Evolutionary conservation across 2,113 vertebrate species (phyloP).

Genomic region (Poeciliopsis prolifica): DNA sequence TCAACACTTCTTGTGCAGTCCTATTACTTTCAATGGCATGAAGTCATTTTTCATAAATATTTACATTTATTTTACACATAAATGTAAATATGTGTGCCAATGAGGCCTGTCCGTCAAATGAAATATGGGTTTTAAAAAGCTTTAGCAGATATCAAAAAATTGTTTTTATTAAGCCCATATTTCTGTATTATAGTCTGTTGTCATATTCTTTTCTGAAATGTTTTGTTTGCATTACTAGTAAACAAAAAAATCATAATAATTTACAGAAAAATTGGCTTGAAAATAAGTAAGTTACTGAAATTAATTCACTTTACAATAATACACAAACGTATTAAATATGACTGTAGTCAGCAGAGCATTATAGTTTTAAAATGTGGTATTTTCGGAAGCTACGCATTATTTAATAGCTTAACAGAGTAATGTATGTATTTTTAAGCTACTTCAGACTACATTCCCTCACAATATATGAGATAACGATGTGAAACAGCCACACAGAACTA

Average conservation of each 20-base stretch:
- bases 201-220: background rate
- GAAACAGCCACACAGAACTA: background rate
- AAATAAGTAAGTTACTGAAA: background rate
- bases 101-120: no score
- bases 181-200: background rate
- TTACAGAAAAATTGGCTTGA: background rate
- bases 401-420: no score
- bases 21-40: no score
- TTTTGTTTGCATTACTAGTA: background rate
- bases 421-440: no score
- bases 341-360: background rate
- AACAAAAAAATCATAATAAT: background rate
- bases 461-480: background rate
- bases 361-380: background rate
- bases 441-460: no score
- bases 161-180: background rate
- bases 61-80: no score
- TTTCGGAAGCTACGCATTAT: background rate
- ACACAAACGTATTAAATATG: background rate
- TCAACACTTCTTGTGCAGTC: no score
- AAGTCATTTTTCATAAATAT: no score
- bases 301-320: background rate
- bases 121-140: background rate
- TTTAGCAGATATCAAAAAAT: background rate
- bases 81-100: no score